Evolutionary conservation across 2,797 vertebrate genomes (phyloP).

Genomic region (Gallirallus australis): DNA sequence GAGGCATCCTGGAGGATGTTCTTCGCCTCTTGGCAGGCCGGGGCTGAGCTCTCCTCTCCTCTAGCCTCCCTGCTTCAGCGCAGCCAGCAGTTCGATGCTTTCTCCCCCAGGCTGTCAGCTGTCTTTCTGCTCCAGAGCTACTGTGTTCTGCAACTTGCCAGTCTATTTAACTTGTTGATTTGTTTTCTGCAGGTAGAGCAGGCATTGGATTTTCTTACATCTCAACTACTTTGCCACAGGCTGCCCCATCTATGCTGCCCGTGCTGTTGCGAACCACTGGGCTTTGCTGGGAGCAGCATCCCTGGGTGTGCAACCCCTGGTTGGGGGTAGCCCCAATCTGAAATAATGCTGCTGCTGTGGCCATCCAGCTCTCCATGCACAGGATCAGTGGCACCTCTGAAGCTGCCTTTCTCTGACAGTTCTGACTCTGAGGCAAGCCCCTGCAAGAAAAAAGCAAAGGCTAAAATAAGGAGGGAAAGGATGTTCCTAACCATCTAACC

Average conservation of each 20-base stretch:
- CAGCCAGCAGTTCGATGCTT: background rate
- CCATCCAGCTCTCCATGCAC: background rate
- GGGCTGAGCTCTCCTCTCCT: background rate
- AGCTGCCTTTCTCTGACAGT: background rate
- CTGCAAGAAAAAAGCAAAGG: slow-evolving; percentile 1
- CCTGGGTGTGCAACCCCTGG: fast-evolving
- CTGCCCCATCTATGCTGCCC: fast-evolving
- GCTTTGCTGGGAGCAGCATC: background rate
- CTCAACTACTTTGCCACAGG: background rate
- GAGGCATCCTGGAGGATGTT: background rate
- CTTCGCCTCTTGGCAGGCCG: background rate
- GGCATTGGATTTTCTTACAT: background rate
- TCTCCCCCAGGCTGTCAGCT: background rate
- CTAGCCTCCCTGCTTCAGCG: background rate
- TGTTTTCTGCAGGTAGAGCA: background rate
- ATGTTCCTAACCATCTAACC: background rate
- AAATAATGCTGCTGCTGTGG: fast-evolving
- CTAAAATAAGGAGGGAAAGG: background rate
- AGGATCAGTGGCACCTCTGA: fast-evolving
- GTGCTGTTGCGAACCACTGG: background rate
- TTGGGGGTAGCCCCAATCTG: fast-evolving
- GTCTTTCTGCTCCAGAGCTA: background rate
- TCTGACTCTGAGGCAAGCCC: background rate
- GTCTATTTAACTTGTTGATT: background rate
- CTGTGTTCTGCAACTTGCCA: background rate